Percentiles rank a stretch among this genome's conserved stretches.
Conservation (phyloP, 2,113 vertebrate genomes). For the Pyxicephalus adspersus region DNA sequence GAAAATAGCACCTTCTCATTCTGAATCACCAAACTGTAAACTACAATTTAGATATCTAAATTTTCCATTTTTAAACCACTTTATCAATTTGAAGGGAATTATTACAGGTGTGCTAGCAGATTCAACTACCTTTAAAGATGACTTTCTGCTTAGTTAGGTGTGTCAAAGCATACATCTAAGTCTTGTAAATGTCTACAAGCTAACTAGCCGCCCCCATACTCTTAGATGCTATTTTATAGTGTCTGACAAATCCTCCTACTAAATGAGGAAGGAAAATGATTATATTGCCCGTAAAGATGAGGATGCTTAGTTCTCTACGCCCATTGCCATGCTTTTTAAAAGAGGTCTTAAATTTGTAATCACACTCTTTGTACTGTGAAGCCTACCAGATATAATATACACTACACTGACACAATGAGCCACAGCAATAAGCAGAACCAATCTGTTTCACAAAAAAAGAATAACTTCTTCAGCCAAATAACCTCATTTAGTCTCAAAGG, state of each 20-base stretch:
- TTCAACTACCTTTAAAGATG: constrained; percentile 9
- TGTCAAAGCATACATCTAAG: constrained; percentile 27
- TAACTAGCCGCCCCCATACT: constrained; percentile 13
- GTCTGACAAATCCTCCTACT: constrained; percentile 39
- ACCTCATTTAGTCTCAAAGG: constrained; percentile 18
- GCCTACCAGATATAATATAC: neutral
- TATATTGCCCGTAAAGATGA: constrained; percentile 32
- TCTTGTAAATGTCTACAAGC: constrained; percentile 20
- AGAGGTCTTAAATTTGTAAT: constrained; percentile 38
- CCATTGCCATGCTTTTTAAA: constrained; percentile 31
- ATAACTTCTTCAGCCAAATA: constrained; percentile 10
- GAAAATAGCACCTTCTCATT: neutral
- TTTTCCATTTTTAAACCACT: neutral
- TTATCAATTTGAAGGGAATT: constrained; percentile 30
- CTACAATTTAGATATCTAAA: constrained; percentile 5
- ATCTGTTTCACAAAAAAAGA: neutral
- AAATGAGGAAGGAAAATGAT: constrained; percentile 32
- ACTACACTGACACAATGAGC: constrained; percentile 42
- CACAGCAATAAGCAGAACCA: constrained; percentile 6
- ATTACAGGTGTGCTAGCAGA: constrained; percentile 19
- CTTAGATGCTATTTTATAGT: constrained; percentile 39
- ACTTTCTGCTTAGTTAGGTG: constrained; percentile 32
- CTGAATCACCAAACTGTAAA: neutral
- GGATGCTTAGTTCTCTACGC: constrained; percentile 28
- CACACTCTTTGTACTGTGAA: constrained; percentile 19